A percentile compares a stretch with the other conserved stretches of the same genome.
phyloP scores from a whole-genome alignment of 35 echinoderm and acorn worm species.

The Heliocidaris erythrogramma region DNA sequence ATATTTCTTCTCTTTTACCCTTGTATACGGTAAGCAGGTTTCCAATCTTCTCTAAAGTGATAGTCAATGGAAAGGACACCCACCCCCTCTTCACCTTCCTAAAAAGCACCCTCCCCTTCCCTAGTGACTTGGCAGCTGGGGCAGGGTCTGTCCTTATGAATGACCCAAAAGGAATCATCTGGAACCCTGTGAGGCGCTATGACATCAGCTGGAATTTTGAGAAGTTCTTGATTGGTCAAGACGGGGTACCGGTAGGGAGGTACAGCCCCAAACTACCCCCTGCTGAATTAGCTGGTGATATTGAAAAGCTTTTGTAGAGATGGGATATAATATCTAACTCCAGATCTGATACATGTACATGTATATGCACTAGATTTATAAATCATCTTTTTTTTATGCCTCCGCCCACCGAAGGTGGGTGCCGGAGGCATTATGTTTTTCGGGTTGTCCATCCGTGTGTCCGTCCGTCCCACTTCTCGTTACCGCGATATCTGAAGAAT shows the following conservation, averaged over 20 bases:
- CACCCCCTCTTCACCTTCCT: constrained; percentile 73
- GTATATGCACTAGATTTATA: too few relatives aligned
- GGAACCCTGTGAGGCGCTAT: constrained; percentile 70
- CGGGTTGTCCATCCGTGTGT: too few relatives aligned
- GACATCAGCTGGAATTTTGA: constrained; percentile 94
- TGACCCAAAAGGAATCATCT: constrained; percentile 61
- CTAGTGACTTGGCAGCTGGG: constrained; percentile 50
- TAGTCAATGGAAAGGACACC: constrained; percentile 69
- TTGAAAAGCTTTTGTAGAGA: constrained; percentile 63
- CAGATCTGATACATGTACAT: too few relatives aligned
- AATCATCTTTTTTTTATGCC: too few relatives aligned
- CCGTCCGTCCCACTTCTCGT: too few relatives aligned
- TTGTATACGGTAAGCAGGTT: constrained; percentile 59
- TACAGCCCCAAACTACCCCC: constrained; percentile 76
- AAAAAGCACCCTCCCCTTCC: constrained; percentile 59
- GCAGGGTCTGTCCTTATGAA: constrained; percentile 37
- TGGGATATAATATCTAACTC: neutral
- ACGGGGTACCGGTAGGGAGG: constrained; percentile 71
- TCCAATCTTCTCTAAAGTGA: constrained; percentile 76
- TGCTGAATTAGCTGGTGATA: constrained; percentile 59
- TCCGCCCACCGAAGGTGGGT: too few relatives aligned
- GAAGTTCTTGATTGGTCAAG: constrained; percentile 74
- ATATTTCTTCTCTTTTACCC: neutral
- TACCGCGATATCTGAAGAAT: too few relatives aligned
- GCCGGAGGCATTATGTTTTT: too few relatives aligned